Evolutionary conservation across 2,888 invertebrate species (phyloP).

Genomic region (Taphrorychus bicolor): DNA sequence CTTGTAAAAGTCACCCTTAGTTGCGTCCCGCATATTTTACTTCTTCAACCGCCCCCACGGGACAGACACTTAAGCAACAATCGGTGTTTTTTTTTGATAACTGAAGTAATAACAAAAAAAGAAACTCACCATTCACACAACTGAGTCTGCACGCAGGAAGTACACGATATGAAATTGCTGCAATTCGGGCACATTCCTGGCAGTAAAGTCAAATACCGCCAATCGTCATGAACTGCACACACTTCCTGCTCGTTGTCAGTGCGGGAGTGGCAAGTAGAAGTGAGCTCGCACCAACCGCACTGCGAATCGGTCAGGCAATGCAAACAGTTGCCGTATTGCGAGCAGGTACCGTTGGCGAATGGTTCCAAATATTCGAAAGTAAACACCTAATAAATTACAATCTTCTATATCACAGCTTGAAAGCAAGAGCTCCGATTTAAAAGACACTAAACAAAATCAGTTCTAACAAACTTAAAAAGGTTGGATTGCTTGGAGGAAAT

Average conservation of each 20-base stretch:
- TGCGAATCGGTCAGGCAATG: constrained; percentile 86
- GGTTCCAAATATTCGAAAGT: constrained; percentile 91
- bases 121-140: constrained; percentile 85
- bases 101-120: no score
- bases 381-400: constrained; percentile 65
- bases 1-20: no score
- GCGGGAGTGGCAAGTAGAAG: constrained; percentile 73
- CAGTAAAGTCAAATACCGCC: constrained; percentile 83
- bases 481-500: neutral
- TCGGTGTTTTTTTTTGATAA: no score
- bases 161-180: constrained; percentile 87
- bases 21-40: no score
- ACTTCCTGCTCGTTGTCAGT: constrained; percentile 70
- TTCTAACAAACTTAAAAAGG: no score
- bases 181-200: constrained; percentile 88
- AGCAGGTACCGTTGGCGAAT: constrained; percentile 80
- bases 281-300: constrained; percentile 91
- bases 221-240: constrained; percentile 66
- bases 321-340: constrained; percentile 81
- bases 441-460: no score
- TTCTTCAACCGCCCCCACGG: no score
- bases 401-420: no score
- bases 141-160: constrained; percentile 76
- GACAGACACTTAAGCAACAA: no score
- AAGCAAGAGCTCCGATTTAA: no score